These are phyloP conservation scores for Huso huso DNA, from an alignment of 2,797 vertebrate species.

Conservation along the genomic window DNA sequence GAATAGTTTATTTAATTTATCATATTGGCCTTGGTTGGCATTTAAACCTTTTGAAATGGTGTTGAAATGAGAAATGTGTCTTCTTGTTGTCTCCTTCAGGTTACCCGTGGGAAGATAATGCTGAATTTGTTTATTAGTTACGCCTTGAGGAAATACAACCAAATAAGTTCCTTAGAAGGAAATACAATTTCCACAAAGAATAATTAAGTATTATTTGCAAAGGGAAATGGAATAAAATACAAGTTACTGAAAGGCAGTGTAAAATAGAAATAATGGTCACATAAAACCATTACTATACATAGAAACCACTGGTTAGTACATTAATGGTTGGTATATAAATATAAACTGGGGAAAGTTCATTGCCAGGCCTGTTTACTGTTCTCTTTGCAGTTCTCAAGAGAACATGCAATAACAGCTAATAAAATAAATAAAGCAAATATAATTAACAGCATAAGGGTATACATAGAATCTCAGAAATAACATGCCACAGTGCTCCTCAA, in stretches of 20 bases:
- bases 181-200: no score
- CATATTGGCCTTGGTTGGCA: no score
- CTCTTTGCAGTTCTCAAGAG: background rate
- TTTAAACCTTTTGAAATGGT: no score
- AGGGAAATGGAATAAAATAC: background rate
- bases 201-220: background rate
- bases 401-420: conserved; percentile 5
- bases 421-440: conserved; percentile 3
- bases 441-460: conserved; percentile 11
- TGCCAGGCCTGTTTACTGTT: conserved; percentile 4
- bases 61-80: no score
- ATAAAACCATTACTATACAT: background rate
- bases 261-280: background rate
- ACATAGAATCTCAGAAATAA: background rate
- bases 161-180: no score
- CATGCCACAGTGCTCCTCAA: background rate
- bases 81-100: no score
- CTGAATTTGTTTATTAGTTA: no score
- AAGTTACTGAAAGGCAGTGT: background rate
- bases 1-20: no score
- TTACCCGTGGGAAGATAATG: no score
- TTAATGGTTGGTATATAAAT: background rate
- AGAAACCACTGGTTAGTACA: background rate
- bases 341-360: conserved; percentile 1
- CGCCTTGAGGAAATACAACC: no score